Evolutionary conservation across 2,113 vertebrate genomes (phyloP).

Genomic region (Neomonachus schauinslandi): DNA sequence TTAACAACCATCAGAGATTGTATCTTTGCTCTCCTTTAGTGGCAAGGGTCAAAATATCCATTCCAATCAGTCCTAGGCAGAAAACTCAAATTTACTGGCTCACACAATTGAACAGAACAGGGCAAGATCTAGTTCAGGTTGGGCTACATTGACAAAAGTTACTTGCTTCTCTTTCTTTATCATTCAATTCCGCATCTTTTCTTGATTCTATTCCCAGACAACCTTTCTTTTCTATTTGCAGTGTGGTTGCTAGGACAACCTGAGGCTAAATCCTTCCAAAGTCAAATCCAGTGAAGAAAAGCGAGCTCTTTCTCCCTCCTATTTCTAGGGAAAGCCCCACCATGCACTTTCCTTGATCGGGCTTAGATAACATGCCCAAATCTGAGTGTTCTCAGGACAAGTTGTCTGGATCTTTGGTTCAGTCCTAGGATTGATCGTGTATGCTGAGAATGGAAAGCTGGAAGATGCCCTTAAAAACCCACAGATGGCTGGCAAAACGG

Average conservation of each 20-base stretch:
- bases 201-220: background rate
- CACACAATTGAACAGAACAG: background rate
- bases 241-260: background rate
- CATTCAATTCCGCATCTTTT: background rate
- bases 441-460: background rate
- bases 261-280: background rate
- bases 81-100: background rate
- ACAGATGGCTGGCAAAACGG: no score
- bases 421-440: no score
- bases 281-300: background rate
- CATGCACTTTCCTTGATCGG: background rate
- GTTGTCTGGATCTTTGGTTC: background rate
- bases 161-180: background rate
- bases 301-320: rapidly evolving
- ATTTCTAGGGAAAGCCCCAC: background rate
- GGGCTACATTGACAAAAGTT: background rate
- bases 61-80: background rate
- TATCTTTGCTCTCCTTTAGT: background rate
- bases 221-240: background rate
- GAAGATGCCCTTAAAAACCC: background rate
- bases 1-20: background rate
- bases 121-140: background rate
- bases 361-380: rapidly evolving
- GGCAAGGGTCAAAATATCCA: background rate
- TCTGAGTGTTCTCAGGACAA: background rate